Evolutionary conservation across 2,888 invertebrate species (phyloP), one percentile per base, ranked within the genome.

Genomic region (Ophonus ardosiacus): DNA sequence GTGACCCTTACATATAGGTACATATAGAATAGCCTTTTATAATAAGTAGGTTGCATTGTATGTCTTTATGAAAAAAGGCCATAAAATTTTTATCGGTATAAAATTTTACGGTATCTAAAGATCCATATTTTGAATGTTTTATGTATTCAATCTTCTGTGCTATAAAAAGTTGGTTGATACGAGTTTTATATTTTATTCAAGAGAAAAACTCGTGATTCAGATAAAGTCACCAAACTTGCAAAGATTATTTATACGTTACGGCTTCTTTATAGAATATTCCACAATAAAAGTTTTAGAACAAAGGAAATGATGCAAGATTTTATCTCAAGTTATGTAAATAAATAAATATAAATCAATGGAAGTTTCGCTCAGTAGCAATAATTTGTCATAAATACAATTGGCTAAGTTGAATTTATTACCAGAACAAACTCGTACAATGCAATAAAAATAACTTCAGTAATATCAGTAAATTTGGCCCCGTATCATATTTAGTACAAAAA

Each of bases 111-210:
- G 78, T 57, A 78, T 24, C 78, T 31, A 56, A 78, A 56, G 78
- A 78, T 78, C 78, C 78, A 78, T 78, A 78, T 78, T 78, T 57
- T 51, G 56, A 56, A 78, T 78, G 78, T 78, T 78, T 78, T 78
- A 78, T 78, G 78, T 78, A 78, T 78, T 78, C 78, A 78, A 78
- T 78, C 78, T 78, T 57, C 57, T 78, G 57, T 56, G 78, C 78
- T 78, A 78, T 78, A 78, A 78, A 78, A 78, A 78, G 18, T 78
- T 78, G 24, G 68, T 78, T 78, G 78, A 78, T 78, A 78, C 57
- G 78, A 78, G 78, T 78, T 78, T 78, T 78, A 78, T 78, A 78
- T 78, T 78, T 78, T 78, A 78, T 78, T 78, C 78, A 78, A 56
- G 24, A 56, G 57, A 56, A 78, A 78, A 78, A 51, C 24, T 57